phyloP scores from a whole-genome alignment of 2,113 vertebrate genomes.

The Spea bombifrons region DNA sequence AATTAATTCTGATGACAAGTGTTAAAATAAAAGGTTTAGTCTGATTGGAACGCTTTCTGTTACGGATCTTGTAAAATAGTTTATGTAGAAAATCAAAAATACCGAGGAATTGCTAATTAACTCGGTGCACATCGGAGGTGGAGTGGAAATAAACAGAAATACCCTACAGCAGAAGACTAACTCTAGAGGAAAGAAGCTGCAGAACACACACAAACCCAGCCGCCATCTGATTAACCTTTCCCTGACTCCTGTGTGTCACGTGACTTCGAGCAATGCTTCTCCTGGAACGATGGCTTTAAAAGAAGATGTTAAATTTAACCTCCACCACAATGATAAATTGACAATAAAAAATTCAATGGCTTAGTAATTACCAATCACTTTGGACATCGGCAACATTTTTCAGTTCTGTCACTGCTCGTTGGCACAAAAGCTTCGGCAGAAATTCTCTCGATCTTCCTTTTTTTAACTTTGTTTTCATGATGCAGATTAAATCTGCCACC shows the following conservation, averaged over 20 bases:
- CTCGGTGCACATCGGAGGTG: conserved; percentile 56
- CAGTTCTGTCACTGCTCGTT: conserved; percentile 91
- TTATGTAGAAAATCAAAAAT: neutral
- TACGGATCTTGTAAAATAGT: neutral
- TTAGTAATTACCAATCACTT: conserved; percentile 99
- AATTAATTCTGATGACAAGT: neutral
- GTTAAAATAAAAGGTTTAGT: neutral
- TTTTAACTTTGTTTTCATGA: conserved; percentile 99
- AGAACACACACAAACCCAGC: conserved; percentile 78
- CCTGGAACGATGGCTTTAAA: conserved; percentile 83
- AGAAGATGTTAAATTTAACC: conserved; percentile 96
- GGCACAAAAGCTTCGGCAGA: conserved; percentile 88
- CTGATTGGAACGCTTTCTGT: neutral
- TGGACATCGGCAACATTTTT: conserved; percentile 95
- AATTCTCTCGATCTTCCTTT: conserved; percentile 87
- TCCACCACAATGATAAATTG: conserved; percentile 98
- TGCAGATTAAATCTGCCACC: conserved; percentile 99
- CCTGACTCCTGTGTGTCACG: conserved; percentile 80
- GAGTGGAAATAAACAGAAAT: conserved; percentile 54
- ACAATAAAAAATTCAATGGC: conserved; percentile 98
- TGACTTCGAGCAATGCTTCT: conserved; percentile 75
- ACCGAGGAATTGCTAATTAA: conserved; percentile 44
- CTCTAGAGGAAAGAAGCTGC: conserved; percentile 64
- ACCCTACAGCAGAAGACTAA: conserved; percentile 49
- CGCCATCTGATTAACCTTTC: conserved; percentile 97